Percentiles rank a stretch among this genome's conserved stretches.
Evolutionary conservation across 2,888 invertebrate species (phyloP).

Genomic region (Eristalis tenax): DNA sequence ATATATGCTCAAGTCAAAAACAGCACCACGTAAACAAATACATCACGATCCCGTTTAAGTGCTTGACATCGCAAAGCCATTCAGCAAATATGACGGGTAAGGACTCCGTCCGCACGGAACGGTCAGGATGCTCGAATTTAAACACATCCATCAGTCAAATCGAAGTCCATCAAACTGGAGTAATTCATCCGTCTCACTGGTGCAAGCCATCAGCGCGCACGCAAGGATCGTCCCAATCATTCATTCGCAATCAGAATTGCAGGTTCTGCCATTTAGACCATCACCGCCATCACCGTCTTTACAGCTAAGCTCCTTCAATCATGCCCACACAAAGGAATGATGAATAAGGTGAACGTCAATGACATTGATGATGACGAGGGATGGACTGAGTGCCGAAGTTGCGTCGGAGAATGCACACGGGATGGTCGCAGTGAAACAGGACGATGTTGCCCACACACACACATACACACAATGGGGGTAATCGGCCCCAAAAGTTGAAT

Average conservation of each 20-base stretch:
- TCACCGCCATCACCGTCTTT: slow-evolving; percentile 1
- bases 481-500: slow-evolving; percentile 56
- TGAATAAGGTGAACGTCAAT: slow-evolving; percentile 64
- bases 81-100: not conserved
- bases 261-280: slow-evolving; percentile 31
- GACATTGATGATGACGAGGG: slow-evolving; percentile 57
- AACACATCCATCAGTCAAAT: not conserved
- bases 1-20: slow-evolving; percentile 2
- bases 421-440: not conserved
- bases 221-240: slow-evolving; percentile 36
- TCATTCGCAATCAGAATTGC: slow-evolving; percentile 19
- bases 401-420: slow-evolving; percentile 3
- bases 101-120: not conserved
- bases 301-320: slow-evolving; percentile 39
- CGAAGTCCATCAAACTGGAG: not conserved
- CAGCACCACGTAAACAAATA: not conserved
- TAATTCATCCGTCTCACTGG: not conserved
- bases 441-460: not conserved
- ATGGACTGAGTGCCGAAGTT: slow-evolving; percentile 47
- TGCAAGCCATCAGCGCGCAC: not conserved
- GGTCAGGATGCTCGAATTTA: not conserved
- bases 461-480: slow-evolving; percentile 38
- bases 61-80: not conserved
- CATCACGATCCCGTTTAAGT: not conserved
- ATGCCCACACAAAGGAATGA: slow-evolving; percentile 63